Percentiles rank a stretch among this genome's conserved stretches.
Evolutionary conservation across 2,888 invertebrate species (phyloP).

Genomic region (Lysandra coridon): DNA sequence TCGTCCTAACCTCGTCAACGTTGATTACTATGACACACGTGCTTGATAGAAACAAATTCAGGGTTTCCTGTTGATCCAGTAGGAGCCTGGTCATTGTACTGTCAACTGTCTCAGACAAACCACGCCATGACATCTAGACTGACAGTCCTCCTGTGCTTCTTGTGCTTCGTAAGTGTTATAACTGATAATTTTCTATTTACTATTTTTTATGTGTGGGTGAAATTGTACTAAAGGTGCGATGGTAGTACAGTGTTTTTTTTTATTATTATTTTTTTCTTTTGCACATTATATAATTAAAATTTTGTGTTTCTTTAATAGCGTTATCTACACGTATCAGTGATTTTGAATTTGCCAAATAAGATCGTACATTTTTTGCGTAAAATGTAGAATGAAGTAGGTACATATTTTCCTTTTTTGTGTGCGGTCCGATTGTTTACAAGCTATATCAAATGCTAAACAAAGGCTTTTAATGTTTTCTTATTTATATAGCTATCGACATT

Average conservation of each 20-base stretch:
- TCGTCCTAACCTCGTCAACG: constrained; percentile 8
- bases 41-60: constrained; percentile 57
- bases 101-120: constrained; percentile 43
- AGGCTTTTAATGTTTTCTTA: too few relatives aligned
- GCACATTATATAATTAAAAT: background rate
- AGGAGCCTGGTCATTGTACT: constrained; percentile 48
- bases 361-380: too few relatives aligned
- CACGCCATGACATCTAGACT: constrained; percentile 55
- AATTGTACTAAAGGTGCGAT: background rate
- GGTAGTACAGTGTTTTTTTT: too few relatives aligned
- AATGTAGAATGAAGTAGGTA: too few relatives aligned
- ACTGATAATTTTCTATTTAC: constrained; percentile 1
- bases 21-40: constrained; percentile 51
- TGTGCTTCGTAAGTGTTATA: constrained; percentile 46
- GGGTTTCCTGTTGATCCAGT: constrained; percentile 66
- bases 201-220: background rate
- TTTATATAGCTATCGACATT: too few relatives aligned
- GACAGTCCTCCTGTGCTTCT: constrained; percentile 51
- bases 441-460: too few relatives aligned
- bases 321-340: too few relatives aligned
- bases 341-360: too few relatives aligned
- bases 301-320: too few relatives aligned
- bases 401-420: too few relatives aligned
- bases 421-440: too few relatives aligned
- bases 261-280: background rate